phyloP scores from a whole-genome alignment of 2,113 vertebrate genomes.

The Toxostoma redivivum region DNA sequence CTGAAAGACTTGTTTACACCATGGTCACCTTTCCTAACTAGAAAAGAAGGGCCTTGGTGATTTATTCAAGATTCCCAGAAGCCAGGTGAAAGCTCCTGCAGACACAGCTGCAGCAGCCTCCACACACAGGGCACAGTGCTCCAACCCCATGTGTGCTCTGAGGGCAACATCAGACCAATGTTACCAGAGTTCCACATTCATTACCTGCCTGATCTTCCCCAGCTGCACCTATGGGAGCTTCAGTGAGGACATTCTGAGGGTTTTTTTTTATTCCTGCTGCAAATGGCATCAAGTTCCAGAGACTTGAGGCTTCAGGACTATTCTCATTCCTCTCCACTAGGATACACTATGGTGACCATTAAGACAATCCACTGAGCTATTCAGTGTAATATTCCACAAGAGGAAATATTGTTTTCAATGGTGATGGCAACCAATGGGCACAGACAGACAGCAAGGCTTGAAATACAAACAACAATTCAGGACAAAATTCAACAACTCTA shows the following conservation, averaged over 20 bases:
- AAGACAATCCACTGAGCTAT: not conserved
- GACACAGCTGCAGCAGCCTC: not conserved
- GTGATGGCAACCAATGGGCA: not conserved
- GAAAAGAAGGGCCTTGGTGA: not conserved
- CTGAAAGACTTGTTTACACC: not conserved
- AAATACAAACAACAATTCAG: not conserved
- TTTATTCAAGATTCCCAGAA: not conserved
- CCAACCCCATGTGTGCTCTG: accelerated
- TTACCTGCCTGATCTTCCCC: not conserved
- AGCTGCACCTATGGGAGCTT: not conserved
- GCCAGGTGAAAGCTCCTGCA: not conserved
- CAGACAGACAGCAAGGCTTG: not conserved
- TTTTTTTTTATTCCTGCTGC: not conserved
- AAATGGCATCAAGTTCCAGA: not conserved
- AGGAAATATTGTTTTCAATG: not conserved
- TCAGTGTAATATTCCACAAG: not conserved
- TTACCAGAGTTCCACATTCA: not conserved
- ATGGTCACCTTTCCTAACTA: not conserved
- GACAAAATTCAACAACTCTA: not conserved
- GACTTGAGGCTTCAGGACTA: not conserved
- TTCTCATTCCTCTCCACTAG: not conserved
- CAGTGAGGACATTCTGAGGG: not conserved
- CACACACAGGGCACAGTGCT: not conserved
- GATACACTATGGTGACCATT: not conserved
- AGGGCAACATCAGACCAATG: accelerated